Percentiles rank a stretch among this genome's conserved stretches.
phyloP scores from a whole-genome alignment of 2,888 invertebrate genomes.

The Andrena praecox region DNA sequence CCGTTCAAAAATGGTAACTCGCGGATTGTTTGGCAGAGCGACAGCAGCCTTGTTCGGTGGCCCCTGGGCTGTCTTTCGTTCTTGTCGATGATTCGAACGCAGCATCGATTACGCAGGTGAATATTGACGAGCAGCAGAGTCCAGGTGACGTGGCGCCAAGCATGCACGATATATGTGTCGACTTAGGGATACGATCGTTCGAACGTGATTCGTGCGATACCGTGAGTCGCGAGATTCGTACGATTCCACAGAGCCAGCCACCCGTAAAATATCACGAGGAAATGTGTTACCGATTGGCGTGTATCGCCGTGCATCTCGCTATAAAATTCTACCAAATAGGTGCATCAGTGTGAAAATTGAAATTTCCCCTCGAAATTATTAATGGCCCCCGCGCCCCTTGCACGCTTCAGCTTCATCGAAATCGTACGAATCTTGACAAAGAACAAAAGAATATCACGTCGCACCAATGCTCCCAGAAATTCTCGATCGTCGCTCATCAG shows the following conservation, averaged over 20 bases:
- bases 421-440: neutral
- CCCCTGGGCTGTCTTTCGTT: neutral
- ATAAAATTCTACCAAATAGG: too few relatives aligned
- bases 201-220: slow-evolving; percentile 12
- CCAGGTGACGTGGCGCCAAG: slow-evolving; percentile 39
- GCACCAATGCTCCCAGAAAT: too few relatives aligned
- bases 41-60: slow-evolving; percentile 22
- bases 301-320: too few relatives aligned
- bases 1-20: neutral
- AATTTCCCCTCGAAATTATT: too few relatives aligned
- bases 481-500: neutral
- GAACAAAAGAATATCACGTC: neutral
- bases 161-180: slow-evolving; percentile 39
- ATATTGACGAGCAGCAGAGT: slow-evolving; percentile 41
- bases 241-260: neutral
- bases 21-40: neutral
- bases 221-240: neutral
- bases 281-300: too few relatives aligned
- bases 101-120: slow-evolving; percentile 49
- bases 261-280: too few relatives aligned
- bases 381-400: too few relatives aligned
- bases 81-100: slow-evolving; percentile 12
- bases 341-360: too few relatives aligned
- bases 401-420: neutral
- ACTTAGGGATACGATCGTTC: slow-evolving; percentile 4